phyloP scores from a whole-genome alignment of 2,113 vertebrate genomes.

The Enhydra lutris region DNA sequence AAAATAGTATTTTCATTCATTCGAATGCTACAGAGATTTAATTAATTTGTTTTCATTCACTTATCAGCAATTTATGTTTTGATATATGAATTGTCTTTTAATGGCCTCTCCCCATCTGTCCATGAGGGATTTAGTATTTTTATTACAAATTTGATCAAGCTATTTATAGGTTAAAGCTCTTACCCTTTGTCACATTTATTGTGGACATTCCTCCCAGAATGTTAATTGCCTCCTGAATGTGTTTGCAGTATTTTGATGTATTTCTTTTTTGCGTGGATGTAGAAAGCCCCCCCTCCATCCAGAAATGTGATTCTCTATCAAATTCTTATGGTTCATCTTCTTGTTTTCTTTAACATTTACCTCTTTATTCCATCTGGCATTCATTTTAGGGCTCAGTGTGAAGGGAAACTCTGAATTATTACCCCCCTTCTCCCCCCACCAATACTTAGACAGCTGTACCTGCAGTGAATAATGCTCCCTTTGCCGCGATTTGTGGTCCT shows the following conservation, averaged over 20 bases:
- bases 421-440: neutral
- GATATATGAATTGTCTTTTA: neutral
- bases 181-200: neutral
- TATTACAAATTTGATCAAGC: neutral
- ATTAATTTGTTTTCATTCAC: neutral
- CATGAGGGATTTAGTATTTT: neutral
- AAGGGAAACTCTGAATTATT: neutral
- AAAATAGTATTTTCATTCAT: neutral
- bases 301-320: neutral
- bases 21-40: neutral
- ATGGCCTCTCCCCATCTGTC: neutral
- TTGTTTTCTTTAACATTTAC: neutral
- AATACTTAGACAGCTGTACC: neutral
- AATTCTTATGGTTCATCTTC: neutral
- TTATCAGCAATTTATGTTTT: conserved; percentile 19
- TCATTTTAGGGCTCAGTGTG: neutral
- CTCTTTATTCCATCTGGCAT: conserved; percentile 48
- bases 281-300: neutral
- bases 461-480: conserved; percentile 5
- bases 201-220: neutral
- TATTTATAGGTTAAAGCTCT: neutral
- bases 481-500: neutral
- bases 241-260: neutral
- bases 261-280: neutral
- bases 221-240: neutral